Percentiles rank a stretch among this genome's conserved stretches.
phyloP scores from a whole-genome alignment of 2,797 vertebrate genomes.

The Gymnoscopelus microlampas region DNA sequence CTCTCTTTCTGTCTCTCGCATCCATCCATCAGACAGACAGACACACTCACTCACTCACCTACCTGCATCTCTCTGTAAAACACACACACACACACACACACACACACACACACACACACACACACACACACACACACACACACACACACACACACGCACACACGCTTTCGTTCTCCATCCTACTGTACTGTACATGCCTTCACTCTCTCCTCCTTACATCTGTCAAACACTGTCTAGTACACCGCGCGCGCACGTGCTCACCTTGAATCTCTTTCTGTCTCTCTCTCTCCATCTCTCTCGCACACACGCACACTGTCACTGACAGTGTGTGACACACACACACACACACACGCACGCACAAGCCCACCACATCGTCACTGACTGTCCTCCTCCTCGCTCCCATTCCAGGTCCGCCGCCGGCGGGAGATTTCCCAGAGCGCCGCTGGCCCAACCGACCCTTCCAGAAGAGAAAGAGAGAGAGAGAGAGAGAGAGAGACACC shows the following conservation, averaged over 20 bases:
- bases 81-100: conserved; percentile 3
- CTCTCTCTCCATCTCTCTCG: not conserved
- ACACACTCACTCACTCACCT: no score
- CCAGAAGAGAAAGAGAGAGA: conserved; percentile 16
- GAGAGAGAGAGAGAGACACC: conserved; percentile 15
- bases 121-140: conserved; percentile 17
- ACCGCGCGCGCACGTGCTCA: not conserved
- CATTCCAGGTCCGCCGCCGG: conserved; percentile 25
- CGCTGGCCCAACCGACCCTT: conserved; percentile 49
- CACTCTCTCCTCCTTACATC: not conserved
- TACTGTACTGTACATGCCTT: not conserved
- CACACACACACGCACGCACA: conserved; percentile 21
- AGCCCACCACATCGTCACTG: conserved; percentile 24
- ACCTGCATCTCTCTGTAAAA: no score
- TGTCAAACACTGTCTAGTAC: not conserved
- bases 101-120: conserved; percentile 2
- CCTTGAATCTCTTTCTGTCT: not conserved
- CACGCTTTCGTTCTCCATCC: not conserved
- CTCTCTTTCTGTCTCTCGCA: no score
- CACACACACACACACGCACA: conserved; percentile 10
- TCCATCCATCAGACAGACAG: no score
- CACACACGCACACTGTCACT: conserved; percentile 19
- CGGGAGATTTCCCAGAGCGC: conserved; percentile 68
- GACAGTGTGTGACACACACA: not conserved
- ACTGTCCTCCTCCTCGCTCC: conserved; percentile 57